phyloP scores from a whole-genome alignment of 2,113 vertebrate genomes.

The Bubo bubo region DNA sequence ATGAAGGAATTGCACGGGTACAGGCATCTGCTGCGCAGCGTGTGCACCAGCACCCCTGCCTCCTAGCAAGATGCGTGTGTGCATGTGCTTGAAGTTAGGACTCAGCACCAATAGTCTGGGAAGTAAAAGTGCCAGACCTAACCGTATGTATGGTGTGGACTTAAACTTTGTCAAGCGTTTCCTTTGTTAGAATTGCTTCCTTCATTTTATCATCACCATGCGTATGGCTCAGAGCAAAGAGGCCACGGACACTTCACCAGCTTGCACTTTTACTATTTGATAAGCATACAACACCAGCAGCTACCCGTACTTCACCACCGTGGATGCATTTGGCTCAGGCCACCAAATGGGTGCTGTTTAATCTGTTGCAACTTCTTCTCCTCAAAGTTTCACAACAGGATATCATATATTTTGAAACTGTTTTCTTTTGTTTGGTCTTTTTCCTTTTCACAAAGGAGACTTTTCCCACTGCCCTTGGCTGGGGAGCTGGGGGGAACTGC shows the following conservation, averaged over 20 bases:
- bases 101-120: not conserved
- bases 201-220: not conserved
- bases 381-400: not conserved
- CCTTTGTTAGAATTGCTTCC: not conserved
- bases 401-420: not conserved
- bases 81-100: not conserved
- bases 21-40: not conserved
- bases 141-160: rapidly evolving
- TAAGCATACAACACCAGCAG: not conserved
- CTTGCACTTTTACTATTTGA: too few relatives aligned
- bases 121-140: not conserved
- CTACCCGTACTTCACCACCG: not conserved
- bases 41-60: not conserved
- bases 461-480: not conserved
- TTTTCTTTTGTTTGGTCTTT: constrained; percentile 7
- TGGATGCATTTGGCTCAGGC: not conserved
- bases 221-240: not conserved
- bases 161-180: not conserved
- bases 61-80: rapidly evolving
- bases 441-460: constrained; percentile 35
- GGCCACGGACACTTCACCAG: rapidly evolving
- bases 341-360: not conserved
- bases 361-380: not conserved
- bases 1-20: not conserved
- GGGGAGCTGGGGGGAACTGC: not conserved